phyloP scores from a whole-genome alignment of 2,113 vertebrate genomes.

The Tychaedon coryphoeus region DNA sequence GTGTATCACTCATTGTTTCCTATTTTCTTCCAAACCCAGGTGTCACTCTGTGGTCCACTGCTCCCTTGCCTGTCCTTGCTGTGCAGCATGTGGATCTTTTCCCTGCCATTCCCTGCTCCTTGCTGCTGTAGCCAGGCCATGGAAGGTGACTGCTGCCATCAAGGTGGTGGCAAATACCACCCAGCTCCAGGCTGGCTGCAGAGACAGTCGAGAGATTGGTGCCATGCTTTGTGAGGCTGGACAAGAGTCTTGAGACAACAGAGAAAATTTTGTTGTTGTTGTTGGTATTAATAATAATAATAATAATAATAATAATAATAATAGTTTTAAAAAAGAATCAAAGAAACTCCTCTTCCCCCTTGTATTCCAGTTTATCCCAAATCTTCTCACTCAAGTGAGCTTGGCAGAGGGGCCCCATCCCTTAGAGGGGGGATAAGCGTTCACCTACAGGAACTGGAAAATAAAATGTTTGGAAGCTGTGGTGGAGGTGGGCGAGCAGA shows the following conservation, averaged over 20 bases:
- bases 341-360: not conserved
- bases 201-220: not conserved
- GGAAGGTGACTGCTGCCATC: accelerated
- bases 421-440: not conserved
- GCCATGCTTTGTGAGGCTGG: not conserved
- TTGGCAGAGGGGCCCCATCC: not conserved
- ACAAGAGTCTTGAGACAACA: not conserved
- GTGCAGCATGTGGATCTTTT: not conserved
- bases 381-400: not conserved
- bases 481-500: accelerated
- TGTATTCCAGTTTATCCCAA: not conserved
- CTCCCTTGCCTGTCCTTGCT: not conserved
- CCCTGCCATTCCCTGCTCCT: not conserved
- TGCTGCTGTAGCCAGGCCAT: not conserved
- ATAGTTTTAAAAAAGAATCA: not conserved
- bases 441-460: not conserved
- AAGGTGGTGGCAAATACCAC: not conserved
- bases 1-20: not conserved
- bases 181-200: not conserved
- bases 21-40: not conserved
- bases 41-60: not conserved
- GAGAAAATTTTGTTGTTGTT: not conserved
- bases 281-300: not conserved
- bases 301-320: not conserved
- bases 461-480: not conserved